Conservation (phyloP, 2,888 invertebrate genomes). For the Eucera pruinosa region DNA sequence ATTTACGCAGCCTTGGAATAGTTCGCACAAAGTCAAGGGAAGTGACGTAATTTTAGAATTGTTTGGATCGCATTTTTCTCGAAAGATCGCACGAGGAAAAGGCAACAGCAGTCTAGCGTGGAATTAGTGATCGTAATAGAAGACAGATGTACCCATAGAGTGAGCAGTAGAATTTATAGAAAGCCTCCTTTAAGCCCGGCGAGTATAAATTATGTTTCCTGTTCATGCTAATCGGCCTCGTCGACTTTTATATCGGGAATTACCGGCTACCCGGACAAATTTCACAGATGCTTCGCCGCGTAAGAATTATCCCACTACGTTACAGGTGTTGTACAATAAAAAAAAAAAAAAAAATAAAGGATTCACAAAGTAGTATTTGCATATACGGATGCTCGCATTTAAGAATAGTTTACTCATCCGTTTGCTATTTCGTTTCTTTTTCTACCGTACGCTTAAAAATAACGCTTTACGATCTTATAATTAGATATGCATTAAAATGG, state of each 20-base stretch:
- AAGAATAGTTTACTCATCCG: too few relatives aligned
- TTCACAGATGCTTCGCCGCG: conserved; percentile 25
- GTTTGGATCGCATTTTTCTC: too few relatives aligned
- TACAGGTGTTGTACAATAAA: conserved; percentile 9
- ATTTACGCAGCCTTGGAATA: too few relatives aligned
- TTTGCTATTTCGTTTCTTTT: too few relatives aligned
- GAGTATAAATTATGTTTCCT: conserved; percentile 67
- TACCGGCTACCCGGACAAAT: conserved; percentile 15
- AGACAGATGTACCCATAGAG: conserved; percentile 59
- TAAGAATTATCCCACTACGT: conserved; percentile 14
- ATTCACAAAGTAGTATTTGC: not conserved
- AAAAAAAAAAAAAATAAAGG: not conserved
- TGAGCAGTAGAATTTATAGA: conserved; percentile 2
- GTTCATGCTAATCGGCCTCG: conserved; percentile 37
- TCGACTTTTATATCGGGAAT: conserved; percentile 22
- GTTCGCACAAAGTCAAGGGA: too few relatives aligned
- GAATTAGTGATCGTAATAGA: conserved; percentile 33
- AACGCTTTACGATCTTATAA: too few relatives aligned
- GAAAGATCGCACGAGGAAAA: not conserved
- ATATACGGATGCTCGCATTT: too few relatives aligned
- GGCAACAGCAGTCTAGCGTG: conserved; percentile 44
- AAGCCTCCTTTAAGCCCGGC: conserved; percentile 62
- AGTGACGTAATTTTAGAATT: too few relatives aligned
- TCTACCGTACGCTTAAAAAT: too few relatives aligned
- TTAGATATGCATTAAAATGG: too few relatives aligned